Evolutionary conservation across 64 coral and sea anemone species (phyloP).

Genomic region (Porites australiensis): DNA sequence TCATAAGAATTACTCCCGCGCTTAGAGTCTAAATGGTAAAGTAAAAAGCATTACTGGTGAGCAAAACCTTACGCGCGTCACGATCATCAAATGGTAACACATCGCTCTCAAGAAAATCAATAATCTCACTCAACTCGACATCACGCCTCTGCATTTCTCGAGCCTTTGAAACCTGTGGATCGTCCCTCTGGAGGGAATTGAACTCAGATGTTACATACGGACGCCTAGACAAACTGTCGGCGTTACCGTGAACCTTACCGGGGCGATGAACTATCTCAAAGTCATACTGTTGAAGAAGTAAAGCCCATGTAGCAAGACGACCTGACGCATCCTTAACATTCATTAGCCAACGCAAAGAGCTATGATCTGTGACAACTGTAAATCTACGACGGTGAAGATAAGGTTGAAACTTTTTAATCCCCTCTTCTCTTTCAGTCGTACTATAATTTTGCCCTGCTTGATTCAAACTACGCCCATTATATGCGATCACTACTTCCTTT

Average conservation of each 20-base stretch:
- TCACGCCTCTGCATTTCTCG: too few species aligned
- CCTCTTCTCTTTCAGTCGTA: slow-evolving; percentile 42
- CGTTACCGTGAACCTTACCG: background rate
- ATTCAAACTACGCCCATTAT: slow-evolving; percentile 4
- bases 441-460: slow-evolving; percentile 35
- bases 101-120: too few species aligned
- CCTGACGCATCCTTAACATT: slow-evolving; percentile 26
- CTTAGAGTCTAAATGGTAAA: too few species aligned
- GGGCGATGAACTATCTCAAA: slow-evolving; percentile 27
- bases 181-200: background rate
- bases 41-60: too few species aligned
- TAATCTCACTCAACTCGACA: too few species aligned
- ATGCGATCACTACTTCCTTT: background rate
- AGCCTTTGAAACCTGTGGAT: background rate
- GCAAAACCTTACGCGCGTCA: too few species aligned
- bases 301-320: slow-evolving; percentile 5
- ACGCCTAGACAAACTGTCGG: slow-evolving; percentile 15
- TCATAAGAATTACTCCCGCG: too few species aligned
- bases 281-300: slow-evolving; percentile 16
- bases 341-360: slow-evolving; percentile 15
- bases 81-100: too few species aligned
- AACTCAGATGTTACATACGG: background rate
- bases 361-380: slow-evolving; percentile 11
- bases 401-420: background rate
- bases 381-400: slow-evolving; percentile 14